A percentile compares a stretch with the other conserved stretches of the same genome.
phyloP scores from a whole-genome alignment of 2,797 vertebrate genomes.

The Phrynocephalus forsythii region DNA sequence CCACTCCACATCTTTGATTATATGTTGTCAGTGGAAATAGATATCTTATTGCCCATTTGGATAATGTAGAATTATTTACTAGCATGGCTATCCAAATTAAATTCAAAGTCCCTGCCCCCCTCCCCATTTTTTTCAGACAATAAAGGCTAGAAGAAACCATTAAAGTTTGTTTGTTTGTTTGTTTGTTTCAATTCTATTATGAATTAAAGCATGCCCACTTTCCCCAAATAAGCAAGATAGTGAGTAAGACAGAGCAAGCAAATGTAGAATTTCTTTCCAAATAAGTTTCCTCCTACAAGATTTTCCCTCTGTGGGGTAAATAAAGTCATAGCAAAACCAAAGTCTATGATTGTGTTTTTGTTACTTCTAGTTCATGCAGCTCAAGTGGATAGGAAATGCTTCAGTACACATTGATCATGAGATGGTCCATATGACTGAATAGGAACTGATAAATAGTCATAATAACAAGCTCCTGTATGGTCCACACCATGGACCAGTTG shows the following conservation, averaged over 20 bases:
- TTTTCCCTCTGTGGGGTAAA: not conserved
- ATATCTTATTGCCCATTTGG: slow-evolving; percentile 53
- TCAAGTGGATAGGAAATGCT: too few relatives aligned
- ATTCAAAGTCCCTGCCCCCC: not conserved
- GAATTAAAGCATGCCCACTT: not conserved
- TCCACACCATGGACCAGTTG: not conserved
- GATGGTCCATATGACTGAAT: not conserved
- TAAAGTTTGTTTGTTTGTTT: not conserved
- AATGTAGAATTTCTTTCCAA: not conserved
- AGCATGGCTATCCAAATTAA: not conserved
- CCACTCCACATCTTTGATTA: not conserved
- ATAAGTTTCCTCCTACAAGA: not conserved
- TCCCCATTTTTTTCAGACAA: not conserved
- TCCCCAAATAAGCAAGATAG: not conserved
- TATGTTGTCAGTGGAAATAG: slow-evolving; percentile 13
- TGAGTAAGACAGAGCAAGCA: not conserved
- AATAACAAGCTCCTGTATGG: not conserved
- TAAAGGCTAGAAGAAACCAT: not conserved
- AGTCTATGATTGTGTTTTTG: not conserved
- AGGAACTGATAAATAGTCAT: not conserved
- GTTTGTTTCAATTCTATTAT: not conserved
- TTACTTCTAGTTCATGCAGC: not conserved
- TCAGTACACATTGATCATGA: not conserved
- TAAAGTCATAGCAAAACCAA: not conserved
- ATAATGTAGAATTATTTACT: slow-evolving; percentile 9